Evolutionary conservation across 2,888 invertebrate species (phyloP), one percentile per base, ranked within the genome.

Genomic region (Drosophila koepferae): DNA sequence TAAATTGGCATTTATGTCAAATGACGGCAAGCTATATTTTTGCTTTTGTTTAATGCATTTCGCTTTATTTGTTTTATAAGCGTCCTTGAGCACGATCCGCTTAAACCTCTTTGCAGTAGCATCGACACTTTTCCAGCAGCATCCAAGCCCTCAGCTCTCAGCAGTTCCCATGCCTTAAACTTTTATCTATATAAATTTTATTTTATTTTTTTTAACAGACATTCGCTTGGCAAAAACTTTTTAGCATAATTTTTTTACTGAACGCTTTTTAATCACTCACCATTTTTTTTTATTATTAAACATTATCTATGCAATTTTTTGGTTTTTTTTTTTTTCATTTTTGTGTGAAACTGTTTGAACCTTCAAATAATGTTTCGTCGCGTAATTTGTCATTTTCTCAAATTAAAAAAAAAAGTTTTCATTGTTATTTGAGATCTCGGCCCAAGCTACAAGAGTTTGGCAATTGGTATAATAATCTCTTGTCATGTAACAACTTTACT

Each of bases 1-100:
- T 87, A 82, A 90, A 89, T 88, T 91, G 87, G 91, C 90, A 91
- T 87, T 87, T 87, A 90, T 87, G 91, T 90, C 87, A 89, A 90
- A 81, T 72, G 40, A 68, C 74, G 85, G 90, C 81, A 84, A 86
- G 71, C 72, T 84, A 89, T 89, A 90, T 81, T 85, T 86, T 82
- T 51, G 34, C 75, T 82, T 86, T 82, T 51, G 34, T 20, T 76
- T 74, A 78, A 90, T 90, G 86, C 90, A 85, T 89, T 85, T 90
- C 81, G 89, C 72, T 90, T 83, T 90, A 90, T 85, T 85, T 85
- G 85, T 78, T 89, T 85, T 90, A 75, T 78, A 78, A 72, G 72
- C 85, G 85, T 89, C 85, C 85, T 85, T 85, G 85, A 81, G 81
- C 79, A 84, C 71, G 81, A 68, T 81, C 78, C 70, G 6, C 28